phyloP scores from a whole-genome alignment of 2,113 vertebrate genomes.

The Menidia beryllina region DNA sequence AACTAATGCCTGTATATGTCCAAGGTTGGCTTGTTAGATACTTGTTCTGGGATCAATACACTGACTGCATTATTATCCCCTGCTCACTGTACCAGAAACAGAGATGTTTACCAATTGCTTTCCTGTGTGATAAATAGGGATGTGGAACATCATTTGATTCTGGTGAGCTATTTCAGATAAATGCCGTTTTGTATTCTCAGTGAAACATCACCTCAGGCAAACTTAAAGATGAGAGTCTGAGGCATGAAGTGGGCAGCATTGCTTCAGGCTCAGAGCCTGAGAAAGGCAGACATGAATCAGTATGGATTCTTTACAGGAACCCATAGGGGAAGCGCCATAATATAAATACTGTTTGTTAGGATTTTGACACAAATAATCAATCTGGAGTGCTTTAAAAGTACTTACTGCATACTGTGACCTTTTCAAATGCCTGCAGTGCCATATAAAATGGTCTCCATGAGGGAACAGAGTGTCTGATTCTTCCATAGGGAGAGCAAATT shows the following conservation, averaged over 20 bases:
- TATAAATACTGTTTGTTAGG: constrained; percentile 44
- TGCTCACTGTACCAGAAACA: constrained; percentile 44
- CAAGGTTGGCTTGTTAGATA: constrained; percentile 45
- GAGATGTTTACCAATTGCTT: constrained; percentile 38
- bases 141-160: constrained; percentile 35
- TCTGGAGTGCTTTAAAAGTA: constrained; percentile 42
- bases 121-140: constrained; percentile 43
- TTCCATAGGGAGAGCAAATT: constrained; percentile 54
- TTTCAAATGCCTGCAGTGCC: constrained; percentile 51
- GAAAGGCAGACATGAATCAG: constrained; percentile 16
- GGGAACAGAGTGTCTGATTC: constrained; percentile 41
- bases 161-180: constrained; percentile 35
- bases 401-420: constrained; percentile 56
- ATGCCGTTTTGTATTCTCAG: constrained; percentile 31
- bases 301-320: constrained; percentile 21
- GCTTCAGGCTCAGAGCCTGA: constrained; percentile 9
- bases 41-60: constrained; percentile 64
- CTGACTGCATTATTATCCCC: constrained; percentile 48
- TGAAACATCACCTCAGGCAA: constrained; percentile 32
- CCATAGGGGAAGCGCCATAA: constrained; percentile 44
- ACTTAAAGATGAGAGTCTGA: constrained; percentile 27
- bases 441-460: constrained; percentile 34
- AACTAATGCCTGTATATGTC: constrained; percentile 54
- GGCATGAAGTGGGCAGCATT: constrained; percentile 22
- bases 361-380: constrained; percentile 59